Conservation (phyloP, 2,888 invertebrate genomes). For the Platycnemis pennipes region DNA sequence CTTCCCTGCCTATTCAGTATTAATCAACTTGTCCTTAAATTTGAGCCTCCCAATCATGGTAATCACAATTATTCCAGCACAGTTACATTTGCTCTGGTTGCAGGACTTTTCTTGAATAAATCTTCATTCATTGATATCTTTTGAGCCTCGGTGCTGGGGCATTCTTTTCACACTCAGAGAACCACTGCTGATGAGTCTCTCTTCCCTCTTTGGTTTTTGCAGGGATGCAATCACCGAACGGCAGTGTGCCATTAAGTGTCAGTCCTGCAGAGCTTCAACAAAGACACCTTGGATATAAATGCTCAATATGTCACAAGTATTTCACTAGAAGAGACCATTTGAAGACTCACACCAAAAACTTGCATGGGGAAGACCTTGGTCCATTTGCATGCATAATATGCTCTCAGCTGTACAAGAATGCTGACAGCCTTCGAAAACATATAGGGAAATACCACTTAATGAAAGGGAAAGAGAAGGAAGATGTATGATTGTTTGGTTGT, state of each 20-base stretch:
- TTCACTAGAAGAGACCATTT: conserved; percentile 77
- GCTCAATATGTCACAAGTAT: conserved; percentile 70
- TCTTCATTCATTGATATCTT: not conserved
- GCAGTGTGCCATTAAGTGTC: conserved; percentile 53
- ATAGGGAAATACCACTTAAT: conserved; percentile 78
- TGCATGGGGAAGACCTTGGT: conserved; percentile 79
- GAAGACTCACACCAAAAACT: conserved; percentile 79
- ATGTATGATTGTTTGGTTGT: conserved; percentile 10
- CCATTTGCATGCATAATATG: conserved; percentile 79
- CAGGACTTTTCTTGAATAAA: not conserved
- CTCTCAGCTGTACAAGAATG: conserved; percentile 79
- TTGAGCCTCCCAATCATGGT: not conserved
- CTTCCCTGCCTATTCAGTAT: not conserved
- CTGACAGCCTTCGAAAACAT: conserved; percentile 79
- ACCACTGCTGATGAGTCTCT: conserved; percentile 57
- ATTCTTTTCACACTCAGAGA: not conserved
- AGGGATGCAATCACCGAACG: conserved; percentile 64
- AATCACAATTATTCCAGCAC: not conserved
- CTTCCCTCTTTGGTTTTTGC: conserved; percentile 66
- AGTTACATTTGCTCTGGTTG: not conserved
- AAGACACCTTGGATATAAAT: conserved; percentile 69
- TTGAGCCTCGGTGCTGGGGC: not conserved
- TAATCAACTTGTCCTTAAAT: not conserved
- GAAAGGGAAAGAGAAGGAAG: conserved; percentile 35
- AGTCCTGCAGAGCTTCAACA: conserved; percentile 64